A percentile compares a stretch with the other conserved stretches of the same genome.
These are phyloP conservation scores for Enteromius treurensis DNA, from an alignment of 2,797 vertebrate genomes.

Conservation along the genomic window DNA sequence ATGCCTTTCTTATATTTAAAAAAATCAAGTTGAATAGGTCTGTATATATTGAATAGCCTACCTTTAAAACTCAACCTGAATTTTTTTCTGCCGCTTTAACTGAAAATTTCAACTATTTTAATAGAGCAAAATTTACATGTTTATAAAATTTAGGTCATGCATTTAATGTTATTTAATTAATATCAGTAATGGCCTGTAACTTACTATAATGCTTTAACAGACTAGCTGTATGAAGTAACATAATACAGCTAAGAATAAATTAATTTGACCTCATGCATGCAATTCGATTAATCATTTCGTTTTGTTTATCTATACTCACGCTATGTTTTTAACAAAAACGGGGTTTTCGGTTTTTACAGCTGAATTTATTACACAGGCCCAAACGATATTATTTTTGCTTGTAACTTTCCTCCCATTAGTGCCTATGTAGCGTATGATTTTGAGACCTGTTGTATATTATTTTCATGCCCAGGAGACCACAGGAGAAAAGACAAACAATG, in stretches of 20 bases:
- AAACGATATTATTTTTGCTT: background rate
- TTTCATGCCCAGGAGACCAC: slow-evolving; percentile 85
- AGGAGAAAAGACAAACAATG: slow-evolving; percentile 98
- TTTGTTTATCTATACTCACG: background rate
- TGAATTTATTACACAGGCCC: background rate
- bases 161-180: background rate
- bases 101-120: background rate
- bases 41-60: background rate
- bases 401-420: background rate
- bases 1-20: background rate
- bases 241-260: background rate
- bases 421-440: slow-evolving; percentile 3
- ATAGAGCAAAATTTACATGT: background rate
- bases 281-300: background rate
- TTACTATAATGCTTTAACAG: background rate
- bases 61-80: background rate
- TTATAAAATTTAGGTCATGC: background rate
- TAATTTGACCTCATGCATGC: background rate
- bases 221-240: background rate
- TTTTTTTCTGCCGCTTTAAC: background rate
- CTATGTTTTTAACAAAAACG: background rate
- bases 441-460: slow-evolving; percentile 42
- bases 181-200: background rate
- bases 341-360: background rate
- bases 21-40: background rate